Evolutionary conservation across 2,888 invertebrate genomes (phyloP).

Genomic region (Drosophila ustulata): DNA sequence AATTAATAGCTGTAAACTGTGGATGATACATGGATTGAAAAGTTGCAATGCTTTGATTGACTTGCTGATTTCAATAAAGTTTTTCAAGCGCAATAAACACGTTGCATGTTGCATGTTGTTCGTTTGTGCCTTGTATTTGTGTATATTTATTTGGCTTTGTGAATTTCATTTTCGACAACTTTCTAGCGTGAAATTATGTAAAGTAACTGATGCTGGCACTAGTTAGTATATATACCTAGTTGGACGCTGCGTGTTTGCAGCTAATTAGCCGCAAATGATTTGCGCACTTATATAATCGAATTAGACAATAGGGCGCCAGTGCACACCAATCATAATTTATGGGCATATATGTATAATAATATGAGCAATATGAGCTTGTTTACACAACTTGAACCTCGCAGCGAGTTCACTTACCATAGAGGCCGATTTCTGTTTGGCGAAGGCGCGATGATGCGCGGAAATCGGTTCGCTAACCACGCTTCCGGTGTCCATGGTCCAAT

Average conservation of each 20-base stretch:
- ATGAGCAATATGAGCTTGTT: slow-evolving; percentile 11
- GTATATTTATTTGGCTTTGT: slow-evolving; percentile 36
- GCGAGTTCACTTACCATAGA: slow-evolving; percentile 82
- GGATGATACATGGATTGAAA: slow-evolving; percentile 5
- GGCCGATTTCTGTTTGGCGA: slow-evolving; percentile 84
- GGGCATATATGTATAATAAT: slow-evolving; percentile 10
- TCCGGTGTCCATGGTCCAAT: slow-evolving; percentile 81
- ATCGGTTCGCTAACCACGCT: slow-evolving; percentile 85
- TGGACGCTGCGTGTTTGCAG: slow-evolving; percentile 59
- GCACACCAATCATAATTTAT: slow-evolving; percentile 29
- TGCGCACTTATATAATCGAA: slow-evolving; percentile 68
- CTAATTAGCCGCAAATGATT: slow-evolving; percentile 67
- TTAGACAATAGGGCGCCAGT: slow-evolving; percentile 66
- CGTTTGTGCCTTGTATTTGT: slow-evolving; percentile 17
- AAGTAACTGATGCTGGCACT: slow-evolving; percentile 52
- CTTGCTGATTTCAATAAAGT: slow-evolving; percentile 30
- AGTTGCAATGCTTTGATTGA: slow-evolving; percentile 39
- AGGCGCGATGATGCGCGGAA: slow-evolving; percentile 84
- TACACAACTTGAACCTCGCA: slow-evolving; percentile 31
- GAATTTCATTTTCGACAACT: slow-evolving; percentile 75
- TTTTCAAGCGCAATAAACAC: slow-evolving; percentile 16
- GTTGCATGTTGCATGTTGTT: slow-evolving; percentile 44
- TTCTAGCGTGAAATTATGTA: slow-evolving; percentile 77
- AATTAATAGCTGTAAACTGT: slow-evolving; percentile 45
- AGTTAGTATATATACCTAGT: slow-evolving; percentile 3